These are phyloP conservation scores for Bothrops alternatus DNA, from an alignment of 2,797 vertebrate species.

Conservation along the genomic window DNA sequence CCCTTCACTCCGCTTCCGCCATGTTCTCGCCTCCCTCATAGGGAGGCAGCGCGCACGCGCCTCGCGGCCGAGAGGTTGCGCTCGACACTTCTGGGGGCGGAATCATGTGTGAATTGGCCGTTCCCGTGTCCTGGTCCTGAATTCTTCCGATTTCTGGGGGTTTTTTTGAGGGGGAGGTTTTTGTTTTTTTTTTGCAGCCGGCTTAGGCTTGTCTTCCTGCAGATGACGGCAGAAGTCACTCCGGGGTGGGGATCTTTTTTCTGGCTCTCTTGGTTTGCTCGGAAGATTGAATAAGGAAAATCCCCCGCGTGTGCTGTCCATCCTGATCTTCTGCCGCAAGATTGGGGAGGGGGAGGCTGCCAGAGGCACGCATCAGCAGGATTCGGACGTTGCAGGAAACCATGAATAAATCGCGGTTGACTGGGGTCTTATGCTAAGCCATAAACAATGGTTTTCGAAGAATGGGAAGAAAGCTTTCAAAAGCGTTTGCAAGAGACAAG, in stretches of 20 bases:
- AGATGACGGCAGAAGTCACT: not conserved
- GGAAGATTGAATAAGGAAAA: not conserved
- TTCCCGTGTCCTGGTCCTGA: not conserved
- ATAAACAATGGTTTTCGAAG: not conserved
- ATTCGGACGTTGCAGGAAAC: not conserved
- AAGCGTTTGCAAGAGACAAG: not conserved
- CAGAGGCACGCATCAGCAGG: not conserved
- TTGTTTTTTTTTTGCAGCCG: not conserved
- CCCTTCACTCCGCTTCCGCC: conserved; percentile 76
- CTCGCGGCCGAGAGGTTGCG: not conserved
- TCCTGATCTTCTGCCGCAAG: not conserved
- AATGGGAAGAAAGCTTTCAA: not conserved
- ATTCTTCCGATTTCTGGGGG: not conserved
- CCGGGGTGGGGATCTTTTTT: not conserved
- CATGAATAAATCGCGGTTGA: not conserved
- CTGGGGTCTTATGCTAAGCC: not conserved
- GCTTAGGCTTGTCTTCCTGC: not conserved
- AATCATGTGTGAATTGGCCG: not conserved
- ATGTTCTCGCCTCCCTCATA: conserved; percentile 76
- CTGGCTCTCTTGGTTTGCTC: not conserved
- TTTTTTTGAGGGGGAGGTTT: not conserved
- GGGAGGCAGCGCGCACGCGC: conserved; percentile 70
- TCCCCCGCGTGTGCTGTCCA: not conserved
- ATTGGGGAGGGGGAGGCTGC: not conserved
- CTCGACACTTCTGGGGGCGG: conserved; percentile 17